A percentile compares a stretch with the other conserved stretches of the same genome.
phyloP scores from a whole-genome alignment of 2,888 invertebrate species.

The Nymphalis c-album region DNA sequence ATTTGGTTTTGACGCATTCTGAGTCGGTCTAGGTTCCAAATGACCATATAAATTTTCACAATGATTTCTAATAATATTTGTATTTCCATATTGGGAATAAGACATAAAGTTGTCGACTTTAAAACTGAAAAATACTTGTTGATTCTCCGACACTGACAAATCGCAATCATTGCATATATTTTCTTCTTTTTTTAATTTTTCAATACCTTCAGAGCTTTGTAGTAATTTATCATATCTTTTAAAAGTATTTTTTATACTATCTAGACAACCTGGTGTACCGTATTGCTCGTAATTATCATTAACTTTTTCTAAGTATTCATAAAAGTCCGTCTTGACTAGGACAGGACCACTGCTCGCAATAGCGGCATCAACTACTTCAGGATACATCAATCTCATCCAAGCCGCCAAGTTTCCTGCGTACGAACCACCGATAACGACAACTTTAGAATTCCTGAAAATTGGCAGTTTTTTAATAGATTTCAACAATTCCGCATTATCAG shows the following conservation, averaged over 20 bases:
- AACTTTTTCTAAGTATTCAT: slow-evolving; percentile 68
- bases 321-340: slow-evolving; percentile 66
- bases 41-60: slow-evolving; percentile 47
- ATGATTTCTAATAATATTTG: slow-evolving; percentile 50
- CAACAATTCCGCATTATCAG: slow-evolving; percentile 60
- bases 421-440: slow-evolving; percentile 69
- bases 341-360: slow-evolving; percentile 72
- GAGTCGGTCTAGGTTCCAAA: slow-evolving; percentile 38
- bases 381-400: slow-evolving; percentile 67
- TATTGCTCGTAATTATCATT: slow-evolving; percentile 62
- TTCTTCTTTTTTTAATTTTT: slow-evolving; percentile 59
- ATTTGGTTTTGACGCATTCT: slow-evolving; percentile 38
- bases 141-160: slow-evolving; percentile 57
- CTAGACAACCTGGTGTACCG: slow-evolving; percentile 56
- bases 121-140: slow-evolving; percentile 62
- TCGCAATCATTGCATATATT: slow-evolving; percentile 61
- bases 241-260: slow-evolving; percentile 55
- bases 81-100: slow-evolving; percentile 60
- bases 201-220: slow-evolving; percentile 53
- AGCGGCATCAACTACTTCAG: slow-evolving; percentile 65
- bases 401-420: slow-evolving; percentile 72
- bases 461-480: slow-evolving; percentile 50
- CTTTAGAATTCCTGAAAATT: slow-evolving; percentile 56
- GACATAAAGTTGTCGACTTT: slow-evolving; percentile 56
- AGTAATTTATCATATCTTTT: slow-evolving; percentile 55